Evolutionary conservation across 35 echinoderm and acorn worm genomes (phyloP).

Genomic region (Lytechinus variegatus): DNA sequence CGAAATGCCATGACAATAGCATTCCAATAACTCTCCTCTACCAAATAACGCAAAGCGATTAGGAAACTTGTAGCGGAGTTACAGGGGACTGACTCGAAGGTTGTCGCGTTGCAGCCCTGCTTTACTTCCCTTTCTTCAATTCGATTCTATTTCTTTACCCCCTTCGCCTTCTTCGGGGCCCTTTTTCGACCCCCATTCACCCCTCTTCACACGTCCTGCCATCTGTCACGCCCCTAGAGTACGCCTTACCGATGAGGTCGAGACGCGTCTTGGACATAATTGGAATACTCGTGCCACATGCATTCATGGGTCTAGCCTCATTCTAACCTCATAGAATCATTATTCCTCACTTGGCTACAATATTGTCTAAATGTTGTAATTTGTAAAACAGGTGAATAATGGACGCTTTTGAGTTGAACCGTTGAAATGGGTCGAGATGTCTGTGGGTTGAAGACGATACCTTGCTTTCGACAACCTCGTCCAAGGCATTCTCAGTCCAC

Average conservation of each 20-base stretch:
- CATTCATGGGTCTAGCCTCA: conserved; percentile 13
- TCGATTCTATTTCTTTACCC: not conserved
- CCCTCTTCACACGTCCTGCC: conserved; percentile 29
- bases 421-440: not conserved
- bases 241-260: conserved; percentile 41
- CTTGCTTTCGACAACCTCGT: too few relatives aligned
- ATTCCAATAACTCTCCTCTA: not conserved
- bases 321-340: not conserved
- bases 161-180: not conserved
- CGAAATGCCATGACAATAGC: not conserved
- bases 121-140: not conserved
- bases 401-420: too few relatives aligned
- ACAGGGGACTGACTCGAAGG: conserved; percentile 10
- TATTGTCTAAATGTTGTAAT: too few relatives aligned
- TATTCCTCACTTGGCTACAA: not conserved
- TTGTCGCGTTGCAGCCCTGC: not conserved
- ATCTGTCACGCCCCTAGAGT: conserved; percentile 21
- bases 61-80: not conserved
- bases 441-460: too few relatives aligned
- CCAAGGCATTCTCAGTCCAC: not conserved
- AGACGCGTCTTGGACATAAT: conserved; percentile 13
- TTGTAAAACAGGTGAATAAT: too few relatives aligned
- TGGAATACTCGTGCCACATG: conserved; percentile 43
- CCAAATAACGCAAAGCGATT: not conserved
- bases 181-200: conserved; percentile 32